Base-by-base conservation (phyloP, 2,797 vertebrate genomes). In the Ammospiza maritima region DNA sequence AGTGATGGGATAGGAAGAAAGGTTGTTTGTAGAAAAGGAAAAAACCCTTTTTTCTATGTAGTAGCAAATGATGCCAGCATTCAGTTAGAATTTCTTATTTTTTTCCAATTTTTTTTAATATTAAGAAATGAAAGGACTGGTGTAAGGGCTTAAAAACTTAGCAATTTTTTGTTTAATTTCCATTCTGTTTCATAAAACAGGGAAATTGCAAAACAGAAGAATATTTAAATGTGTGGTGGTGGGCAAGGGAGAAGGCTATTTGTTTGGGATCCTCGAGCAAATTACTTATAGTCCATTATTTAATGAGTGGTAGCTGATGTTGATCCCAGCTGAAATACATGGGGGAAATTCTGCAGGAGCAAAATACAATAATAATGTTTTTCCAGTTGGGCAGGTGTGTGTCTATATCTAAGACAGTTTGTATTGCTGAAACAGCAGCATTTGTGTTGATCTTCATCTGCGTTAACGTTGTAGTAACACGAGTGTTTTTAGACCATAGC, bases 401-500 rank as follows among this genome's bases (percentile, higher is more conserved):
- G 97, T 98, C 97, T 98, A 87, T 97, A 98, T 89, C 92, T 95
- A 96, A 96, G 97, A 97, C 96, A 97, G 97, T 97, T 96, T 21
- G 81, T 96, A 93, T 97, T 97, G 97, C 96, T 97, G 95, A 97
- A 97, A 96, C 93, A 96, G 90, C 97, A 95, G 82, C 95, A 61
- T 98, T 98, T 98, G 97, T 98, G 95, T 98, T 97, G 84, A 97
- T 93, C 91, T 91, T 97, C 98, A 98, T 98, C 97, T 97, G 95
- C 95, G 67, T 98, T 98, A 98, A 97, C 88, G 97, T 98, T 97
- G 98, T 98, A 98, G 98, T 98, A 98, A 98, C 98, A 98, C 96
- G 89, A 97, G 98, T 98, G 97, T 98, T 98, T 97, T 98, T 98
- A 98, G 98, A 98, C 96, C 98, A 98, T 98, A 98, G 97, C 97